Percentiles rank a stretch among this genome's conserved stretches.
Conservation (phyloP, 1,140 invertebrate species). For the Drosophila pallidifrons region DNA sequence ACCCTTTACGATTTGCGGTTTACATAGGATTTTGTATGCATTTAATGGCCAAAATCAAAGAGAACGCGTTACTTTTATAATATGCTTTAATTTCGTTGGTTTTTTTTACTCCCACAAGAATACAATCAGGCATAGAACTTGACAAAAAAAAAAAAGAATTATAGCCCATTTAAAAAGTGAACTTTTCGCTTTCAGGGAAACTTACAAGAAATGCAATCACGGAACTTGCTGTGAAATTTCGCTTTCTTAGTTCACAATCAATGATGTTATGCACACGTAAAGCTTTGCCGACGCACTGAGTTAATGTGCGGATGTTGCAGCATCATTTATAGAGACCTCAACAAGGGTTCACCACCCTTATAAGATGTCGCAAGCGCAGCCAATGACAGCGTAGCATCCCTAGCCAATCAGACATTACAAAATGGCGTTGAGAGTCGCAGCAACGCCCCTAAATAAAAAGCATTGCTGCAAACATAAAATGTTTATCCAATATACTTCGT, state of each 20-base stretch:
- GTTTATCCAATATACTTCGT: too few relatives aligned
- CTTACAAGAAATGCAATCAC: conserved; percentile 16
- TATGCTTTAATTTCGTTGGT: background rate
- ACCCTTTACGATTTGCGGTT: conserved; percentile 52
- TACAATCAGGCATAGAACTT: conserved; percentile 7
- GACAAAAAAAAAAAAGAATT: background rate
- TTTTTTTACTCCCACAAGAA: background rate
- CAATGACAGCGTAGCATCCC: conserved; percentile 48
- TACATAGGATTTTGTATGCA: conserved; percentile 39
- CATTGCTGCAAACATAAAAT: background rate
- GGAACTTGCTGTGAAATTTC: background rate
- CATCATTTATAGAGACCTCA: conserved; percentile 62
- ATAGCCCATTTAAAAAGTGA: background rate
- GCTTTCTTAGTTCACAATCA: background rate
- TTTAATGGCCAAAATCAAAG: conserved; percentile 53
- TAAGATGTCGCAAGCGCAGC: conserved; percentile 8
- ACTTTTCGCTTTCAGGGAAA: background rate
- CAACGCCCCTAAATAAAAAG: conserved; percentile 17
- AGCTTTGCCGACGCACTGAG: conserved; percentile 56
- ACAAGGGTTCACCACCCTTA: conserved; percentile 10
- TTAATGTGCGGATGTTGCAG: conserved; percentile 47
- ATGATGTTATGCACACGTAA: conserved; percentile 33
- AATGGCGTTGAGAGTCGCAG: conserved; percentile 49
- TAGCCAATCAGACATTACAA: conserved; percentile 42
- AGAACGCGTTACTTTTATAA: background rate